These are phyloP conservation scores for Syrmaticus mikado DNA, from an alignment of 2,113 vertebrate genomes.

Conservation along the genomic window DNA sequence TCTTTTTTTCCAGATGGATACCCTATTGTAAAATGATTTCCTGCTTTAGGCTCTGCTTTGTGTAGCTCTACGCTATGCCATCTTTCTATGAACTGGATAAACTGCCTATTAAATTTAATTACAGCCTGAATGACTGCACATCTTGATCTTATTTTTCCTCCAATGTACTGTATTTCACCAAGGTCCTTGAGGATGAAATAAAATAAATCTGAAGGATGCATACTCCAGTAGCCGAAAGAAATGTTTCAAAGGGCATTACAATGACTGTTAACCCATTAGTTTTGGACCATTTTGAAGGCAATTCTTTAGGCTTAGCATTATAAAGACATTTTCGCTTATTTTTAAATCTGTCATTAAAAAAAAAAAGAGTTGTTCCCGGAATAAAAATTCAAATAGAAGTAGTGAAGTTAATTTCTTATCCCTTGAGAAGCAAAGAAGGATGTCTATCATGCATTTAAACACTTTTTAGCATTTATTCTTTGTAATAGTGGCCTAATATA, in stretches of 20 bases:
- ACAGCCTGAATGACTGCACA: constrained; percentile 76
- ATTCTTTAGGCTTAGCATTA: constrained; percentile 13
- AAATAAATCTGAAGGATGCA: constrained; percentile 74
- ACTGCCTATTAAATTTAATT: constrained; percentile 87
- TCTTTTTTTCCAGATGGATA: constrained; percentile 84
- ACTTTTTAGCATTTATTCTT: not conserved
- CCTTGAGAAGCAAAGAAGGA: not conserved
- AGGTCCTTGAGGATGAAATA: constrained; percentile 75
- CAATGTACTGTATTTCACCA: constrained; percentile 74
- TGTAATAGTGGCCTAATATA: not conserved
- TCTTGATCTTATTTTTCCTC: constrained; percentile 76
- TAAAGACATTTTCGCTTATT: not conserved
- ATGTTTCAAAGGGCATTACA: constrained; percentile 33
- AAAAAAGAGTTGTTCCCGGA: not conserved
- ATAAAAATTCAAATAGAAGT: constrained; percentile 10
- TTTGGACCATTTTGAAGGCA: not conserved
- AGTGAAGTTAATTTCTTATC: not conserved
- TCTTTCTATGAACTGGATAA: constrained; percentile 80
- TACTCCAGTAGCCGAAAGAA: constrained; percentile 36
- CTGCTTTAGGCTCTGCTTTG: constrained; percentile 74
- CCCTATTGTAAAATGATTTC: constrained; percentile 80
- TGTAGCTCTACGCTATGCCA: constrained; percentile 71
- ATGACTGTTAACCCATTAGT: constrained; percentile 43
- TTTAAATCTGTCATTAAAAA: not conserved
- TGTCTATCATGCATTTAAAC: accelerated